These are phyloP conservation scores for Podarcis lilfordi DNA, from an alignment of 2,797 vertebrate species.

Conservation along the genomic window DNA sequence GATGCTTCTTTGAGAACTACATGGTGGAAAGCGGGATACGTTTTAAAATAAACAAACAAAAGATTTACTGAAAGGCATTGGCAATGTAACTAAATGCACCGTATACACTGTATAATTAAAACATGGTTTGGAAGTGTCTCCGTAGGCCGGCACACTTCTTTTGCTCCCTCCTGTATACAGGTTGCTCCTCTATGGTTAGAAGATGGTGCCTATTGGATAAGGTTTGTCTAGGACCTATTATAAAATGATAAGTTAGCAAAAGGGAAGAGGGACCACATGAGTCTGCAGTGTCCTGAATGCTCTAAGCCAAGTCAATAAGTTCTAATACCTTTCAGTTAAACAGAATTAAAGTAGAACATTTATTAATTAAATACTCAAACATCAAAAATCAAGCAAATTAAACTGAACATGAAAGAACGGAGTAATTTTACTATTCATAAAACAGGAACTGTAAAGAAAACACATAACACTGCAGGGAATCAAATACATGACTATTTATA, in stretches of 20 bases:
- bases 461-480: background rate
- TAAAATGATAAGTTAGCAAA: background rate
- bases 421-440: background rate
- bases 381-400: background rate
- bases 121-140: background rate
- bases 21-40: too few relatives aligned
- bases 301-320: background rate
- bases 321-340: background rate
- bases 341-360: background rate
- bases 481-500: background rate
- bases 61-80: background rate
- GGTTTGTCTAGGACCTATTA: background rate
- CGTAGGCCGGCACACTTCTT: too few relatives aligned
- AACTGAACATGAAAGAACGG: background rate
- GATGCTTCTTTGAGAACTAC: too few relatives aligned
- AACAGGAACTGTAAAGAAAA: background rate
- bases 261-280: background rate
- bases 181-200: background rate
- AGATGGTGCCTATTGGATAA: background rate
- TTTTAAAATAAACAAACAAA: too few relatives aligned
- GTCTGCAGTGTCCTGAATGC: background rate
- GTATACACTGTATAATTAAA: constrained; percentile 18
- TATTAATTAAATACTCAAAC: background rate
- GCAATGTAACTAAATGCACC: background rate
- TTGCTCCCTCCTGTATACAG: background rate